Evolutionary conservation across 2,113 vertebrate genomes (phyloP).

Genomic region (Paralichthys olivaceus): DNA sequence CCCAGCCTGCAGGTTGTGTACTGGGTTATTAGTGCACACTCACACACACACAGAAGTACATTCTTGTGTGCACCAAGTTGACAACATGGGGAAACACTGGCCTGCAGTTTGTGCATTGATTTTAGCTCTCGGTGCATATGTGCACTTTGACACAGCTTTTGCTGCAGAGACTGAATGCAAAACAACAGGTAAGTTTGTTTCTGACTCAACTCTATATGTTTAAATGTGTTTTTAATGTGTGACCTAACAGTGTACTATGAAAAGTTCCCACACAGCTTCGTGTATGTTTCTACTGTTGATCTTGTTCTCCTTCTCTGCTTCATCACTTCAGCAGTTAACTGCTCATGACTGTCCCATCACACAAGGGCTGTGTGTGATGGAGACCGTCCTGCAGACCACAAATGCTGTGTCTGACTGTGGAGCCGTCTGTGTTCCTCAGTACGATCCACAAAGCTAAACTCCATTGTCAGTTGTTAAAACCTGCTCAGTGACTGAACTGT

Average conservation of each 20-base stretch:
- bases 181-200: slow-evolving; percentile 37
- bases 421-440: slow-evolving; percentile 67
- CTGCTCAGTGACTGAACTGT: slow-evolving; percentile 6
- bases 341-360: slow-evolving; percentile 53
- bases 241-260: neutral
- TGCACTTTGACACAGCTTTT: slow-evolving; percentile 23
- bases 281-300: too few relatives aligned
- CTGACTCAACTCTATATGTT: neutral
- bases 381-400: slow-evolving; percentile 68
- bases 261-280: neutral
- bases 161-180: neutral
- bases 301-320: slow-evolving; percentile 7
- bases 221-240: neutral
- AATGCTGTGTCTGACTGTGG: slow-evolving; percentile 75
- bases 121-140: slow-evolving; percentile 37
- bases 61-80: slow-evolving; percentile 34
- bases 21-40: slow-evolving; percentile 32
- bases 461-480: slow-evolving; percentile 1
- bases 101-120: slow-evolving; percentile 43
- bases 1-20: slow-evolving; percentile 28
- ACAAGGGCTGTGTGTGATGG: slow-evolving; percentile 60
- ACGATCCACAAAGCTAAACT: slow-evolving; percentile 17
- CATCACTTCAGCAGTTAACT: neutral
- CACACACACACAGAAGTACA: slow-evolving; percentile 29
- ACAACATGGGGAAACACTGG: slow-evolving; percentile 58